Evolutionary conservation across 2,797 vertebrate species (phyloP).

Genomic region (Falco biarmicus): DNA sequence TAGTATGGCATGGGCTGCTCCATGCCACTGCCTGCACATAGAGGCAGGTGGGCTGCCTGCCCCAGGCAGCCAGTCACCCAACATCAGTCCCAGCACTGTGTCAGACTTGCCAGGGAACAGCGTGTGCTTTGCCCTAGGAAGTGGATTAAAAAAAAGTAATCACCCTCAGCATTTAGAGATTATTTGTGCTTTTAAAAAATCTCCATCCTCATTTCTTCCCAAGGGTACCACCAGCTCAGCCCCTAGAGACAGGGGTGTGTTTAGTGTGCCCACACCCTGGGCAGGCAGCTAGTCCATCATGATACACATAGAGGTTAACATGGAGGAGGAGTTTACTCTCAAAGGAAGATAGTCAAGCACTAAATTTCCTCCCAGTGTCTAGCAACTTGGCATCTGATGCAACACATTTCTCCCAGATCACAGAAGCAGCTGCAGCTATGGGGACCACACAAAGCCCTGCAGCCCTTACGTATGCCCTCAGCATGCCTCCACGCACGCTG

Average conservation of each 20-base stretch:
- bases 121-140: fast-evolving
- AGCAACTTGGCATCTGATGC: background rate
- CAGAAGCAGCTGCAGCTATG: background rate
- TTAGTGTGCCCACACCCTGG: background rate
- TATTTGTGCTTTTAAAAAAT: background rate
- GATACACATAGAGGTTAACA: background rate
- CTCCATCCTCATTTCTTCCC: background rate
- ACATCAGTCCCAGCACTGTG: fast-evolving
- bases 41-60: background rate
- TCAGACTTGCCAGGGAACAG: background rate
- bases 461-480: fast-evolving
- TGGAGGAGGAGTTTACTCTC: background rate
- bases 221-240: background rate
- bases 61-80: background rate
- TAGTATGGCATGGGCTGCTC: background rate
- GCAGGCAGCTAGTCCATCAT: background rate
- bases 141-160: background rate
- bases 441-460: background rate
- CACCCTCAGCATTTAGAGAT: background rate
- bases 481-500: fast-evolving
- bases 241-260: background rate
- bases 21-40: fast-evolving
- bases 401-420: background rate
- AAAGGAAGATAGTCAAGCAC: background rate
- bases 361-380: background rate